Conservation (phyloP, 2,113 vertebrate genomes). For the Eptatretus burgeri region DNA sequence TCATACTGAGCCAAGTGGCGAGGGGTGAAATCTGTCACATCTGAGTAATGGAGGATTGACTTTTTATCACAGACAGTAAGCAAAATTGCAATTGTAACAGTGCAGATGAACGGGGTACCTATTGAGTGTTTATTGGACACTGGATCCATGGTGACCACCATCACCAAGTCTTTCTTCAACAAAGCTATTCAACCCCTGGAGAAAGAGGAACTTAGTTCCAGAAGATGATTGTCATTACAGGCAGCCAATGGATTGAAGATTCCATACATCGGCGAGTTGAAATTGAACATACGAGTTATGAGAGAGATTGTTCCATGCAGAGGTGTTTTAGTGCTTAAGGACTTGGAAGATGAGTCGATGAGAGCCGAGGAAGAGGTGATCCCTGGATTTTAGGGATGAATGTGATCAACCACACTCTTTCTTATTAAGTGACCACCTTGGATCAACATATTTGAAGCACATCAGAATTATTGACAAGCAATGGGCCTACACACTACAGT, state of each 20-base stretch:
- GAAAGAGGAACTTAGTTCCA: not conserved
- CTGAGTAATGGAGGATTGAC: not conserved
- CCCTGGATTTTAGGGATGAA: not conserved
- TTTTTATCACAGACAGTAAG: not conserved
- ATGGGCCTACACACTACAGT: not conserved
- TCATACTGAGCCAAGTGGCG: not conserved
- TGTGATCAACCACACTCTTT: not conserved
- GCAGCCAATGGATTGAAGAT: constrained; percentile 5
- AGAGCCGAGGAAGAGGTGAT: not conserved
- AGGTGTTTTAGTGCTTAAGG: not conserved
- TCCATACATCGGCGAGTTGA: constrained; percentile 2
- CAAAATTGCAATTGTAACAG: not conserved
- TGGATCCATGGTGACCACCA: constrained; percentile 1
- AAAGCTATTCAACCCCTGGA: not conserved
- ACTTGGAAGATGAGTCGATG: not conserved
- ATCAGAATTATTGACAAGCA: not conserved
- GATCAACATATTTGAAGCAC: not conserved
- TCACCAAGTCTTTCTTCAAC: not conserved
- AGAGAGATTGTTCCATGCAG: not conserved
- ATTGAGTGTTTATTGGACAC: not conserved
- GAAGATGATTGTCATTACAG: not conserved
- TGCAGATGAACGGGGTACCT: not conserved
- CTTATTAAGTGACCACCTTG: not conserved
- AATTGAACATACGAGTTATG: not conserved
- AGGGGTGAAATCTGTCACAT: not conserved